Percentiles rank a stretch among this genome's conserved stretches.
These are phyloP conservation scores for Steinernema feltiae DNA, from an alignment of 1,140 invertebrate species.

Conservation along the genomic window DNA sequence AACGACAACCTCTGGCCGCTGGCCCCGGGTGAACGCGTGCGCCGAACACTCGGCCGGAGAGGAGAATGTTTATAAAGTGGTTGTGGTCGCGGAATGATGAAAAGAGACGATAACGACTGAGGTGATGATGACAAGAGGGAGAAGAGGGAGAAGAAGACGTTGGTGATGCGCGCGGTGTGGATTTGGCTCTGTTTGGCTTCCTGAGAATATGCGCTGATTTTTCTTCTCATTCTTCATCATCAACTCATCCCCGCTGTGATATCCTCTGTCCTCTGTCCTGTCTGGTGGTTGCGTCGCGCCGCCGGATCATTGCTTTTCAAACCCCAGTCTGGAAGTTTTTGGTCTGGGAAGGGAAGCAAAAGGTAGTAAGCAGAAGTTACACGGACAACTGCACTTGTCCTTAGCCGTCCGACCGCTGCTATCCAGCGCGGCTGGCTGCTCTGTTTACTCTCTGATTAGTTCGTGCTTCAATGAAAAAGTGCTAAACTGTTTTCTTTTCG, in stretches of 20 bases:
- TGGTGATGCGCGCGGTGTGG: not conserved
- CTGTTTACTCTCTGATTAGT: constrained; percentile 4
- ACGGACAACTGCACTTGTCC: constrained; percentile 7
- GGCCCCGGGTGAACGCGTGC: no score
- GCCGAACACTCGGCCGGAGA: no score
- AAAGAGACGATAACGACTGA: not conserved
- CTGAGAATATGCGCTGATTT: not conserved
- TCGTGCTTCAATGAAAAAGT: not conserved
- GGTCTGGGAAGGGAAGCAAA: no score
- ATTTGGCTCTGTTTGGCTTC: not conserved
- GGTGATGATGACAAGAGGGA: no score
- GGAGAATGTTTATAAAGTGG: not conserved
- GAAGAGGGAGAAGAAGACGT: not conserved
- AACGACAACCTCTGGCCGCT: no score
- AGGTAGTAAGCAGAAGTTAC: not conserved
- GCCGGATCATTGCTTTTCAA: no score
- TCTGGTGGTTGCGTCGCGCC: not conserved
- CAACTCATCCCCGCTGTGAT: no score
- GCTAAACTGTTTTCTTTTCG: not conserved
- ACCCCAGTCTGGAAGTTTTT: no score
- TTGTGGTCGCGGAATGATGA: no score
- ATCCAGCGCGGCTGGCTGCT: not conserved
- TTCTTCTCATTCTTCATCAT: no score
- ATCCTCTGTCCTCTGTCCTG: not conserved
- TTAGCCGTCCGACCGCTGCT: not conserved